Base-by-base conservation (phyloP, 2,888 invertebrate species). In the Nymphalis polychloros region DNA sequence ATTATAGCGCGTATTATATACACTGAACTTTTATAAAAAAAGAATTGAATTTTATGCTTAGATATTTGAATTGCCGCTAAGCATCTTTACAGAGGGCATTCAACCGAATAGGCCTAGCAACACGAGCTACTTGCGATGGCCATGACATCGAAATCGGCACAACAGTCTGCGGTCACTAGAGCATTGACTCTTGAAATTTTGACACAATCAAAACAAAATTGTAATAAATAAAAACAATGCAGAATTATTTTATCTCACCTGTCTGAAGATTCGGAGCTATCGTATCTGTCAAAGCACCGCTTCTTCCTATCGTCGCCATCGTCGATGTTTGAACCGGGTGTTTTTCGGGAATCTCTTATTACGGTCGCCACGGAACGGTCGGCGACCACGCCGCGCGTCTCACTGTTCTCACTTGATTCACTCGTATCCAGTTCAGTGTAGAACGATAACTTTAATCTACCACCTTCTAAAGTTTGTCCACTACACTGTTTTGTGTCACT, bases 211-310 rank as follows among this genome's bases (percentile, higher is more conserved):
- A 82, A 84, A 84, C 83, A 84, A 83, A 70, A 59, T 59, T 50
- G 67, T 63, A 72, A 59, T 66, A 49, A 67, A 57, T 57, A 52
- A 65, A 63, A 68, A 60, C n/a, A 68, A 68, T 64, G 59, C 27
- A 31, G 3, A 64, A 31, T 59, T 67, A 23, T 55, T 23, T 17
- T 20, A 74, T 86, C 94, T 94, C 89, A 97, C 97, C 97, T 97
- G 96, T 97, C 97, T 92, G 97, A 97, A 84, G 97, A 97, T 93
- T 97, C 97, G 83, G 97, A 97, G 90, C 97, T 97, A 94, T 97
- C 97, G 94, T 97, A 97, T 93, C 97, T 95, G 94, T 97, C 97
- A 88, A 96, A 94, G 93, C 97, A 97, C 92, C 97, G 94, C 93
- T 96, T 97, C 93, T 96, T 96, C 88, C 95, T 94, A 85, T 94